phyloP scores from a whole-genome alignment of 1,140 invertebrate species.

The Drosophila mayri region DNA sequence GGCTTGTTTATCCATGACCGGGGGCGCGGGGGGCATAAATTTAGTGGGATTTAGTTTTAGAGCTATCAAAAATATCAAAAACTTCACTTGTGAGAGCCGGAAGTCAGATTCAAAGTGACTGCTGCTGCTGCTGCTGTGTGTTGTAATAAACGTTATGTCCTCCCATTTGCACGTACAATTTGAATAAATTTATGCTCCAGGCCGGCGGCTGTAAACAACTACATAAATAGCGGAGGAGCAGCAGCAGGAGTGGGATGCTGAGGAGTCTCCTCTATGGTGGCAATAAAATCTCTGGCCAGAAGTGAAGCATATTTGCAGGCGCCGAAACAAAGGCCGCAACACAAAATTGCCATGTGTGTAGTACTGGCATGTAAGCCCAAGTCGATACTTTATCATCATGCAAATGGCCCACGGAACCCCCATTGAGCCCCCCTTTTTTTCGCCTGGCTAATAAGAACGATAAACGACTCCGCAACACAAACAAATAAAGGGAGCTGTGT shows the following conservation, averaged over 20 bases:
- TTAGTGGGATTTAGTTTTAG: constrained; percentile 31
- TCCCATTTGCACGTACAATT: constrained; percentile 70
- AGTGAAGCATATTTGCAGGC: constrained; percentile 57
- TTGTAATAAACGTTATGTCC: constrained; percentile 51
- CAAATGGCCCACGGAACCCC: constrained; percentile 46
- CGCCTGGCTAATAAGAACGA: constrained; percentile 58
- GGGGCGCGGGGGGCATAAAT: constrained; percentile 1
- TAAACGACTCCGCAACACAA: constrained; percentile 50
- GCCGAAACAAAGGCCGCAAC: constrained; percentile 42
- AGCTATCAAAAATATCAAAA: constrained; percentile 44
- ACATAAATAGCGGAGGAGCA: constrained; percentile 59
- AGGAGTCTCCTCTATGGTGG: constrained; percentile 8
- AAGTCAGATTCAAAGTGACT: constrained; percentile 19
- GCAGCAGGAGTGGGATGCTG: neutral
- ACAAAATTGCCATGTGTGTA: constrained; percentile 9
- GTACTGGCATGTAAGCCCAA: constrained; percentile 43
- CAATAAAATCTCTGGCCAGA: constrained; percentile 59
- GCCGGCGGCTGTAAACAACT: constrained; percentile 62
- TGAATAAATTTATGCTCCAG: constrained; percentile 61
- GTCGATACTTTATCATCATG: constrained; percentile 75
- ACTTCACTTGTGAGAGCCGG: constrained; percentile 10
- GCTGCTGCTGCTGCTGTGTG: neutral
- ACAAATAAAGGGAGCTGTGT: constrained; percentile 27
- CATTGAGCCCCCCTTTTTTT: constrained; percentile 2
- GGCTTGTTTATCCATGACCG: constrained; percentile 10